Evolutionary conservation across 2,888 invertebrate species (phyloP).

Genomic region (Linnaemya tessellans): DNA sequence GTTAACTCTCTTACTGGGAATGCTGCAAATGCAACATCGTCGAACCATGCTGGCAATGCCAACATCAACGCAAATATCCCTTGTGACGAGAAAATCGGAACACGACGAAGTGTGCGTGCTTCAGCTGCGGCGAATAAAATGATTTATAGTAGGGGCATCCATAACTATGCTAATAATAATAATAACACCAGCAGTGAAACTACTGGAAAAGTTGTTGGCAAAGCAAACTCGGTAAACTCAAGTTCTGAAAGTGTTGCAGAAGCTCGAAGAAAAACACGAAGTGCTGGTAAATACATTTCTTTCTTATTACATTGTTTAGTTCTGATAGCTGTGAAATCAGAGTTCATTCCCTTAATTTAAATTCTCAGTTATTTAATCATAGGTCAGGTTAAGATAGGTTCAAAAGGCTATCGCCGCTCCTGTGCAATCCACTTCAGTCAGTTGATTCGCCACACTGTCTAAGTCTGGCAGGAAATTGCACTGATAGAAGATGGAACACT

Average conservation of each 20-base stretch:
- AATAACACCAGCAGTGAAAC: slow-evolving; percentile 28
- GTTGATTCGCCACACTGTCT: too few species aligned
- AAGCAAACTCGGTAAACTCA: slow-evolving; percentile 75
- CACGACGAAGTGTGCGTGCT: slow-evolving; percentile 85
- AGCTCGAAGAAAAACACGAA: slow-evolving; percentile 87
- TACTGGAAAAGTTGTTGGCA: slow-evolving; percentile 78
- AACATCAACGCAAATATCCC: slow-evolving; percentile 73
- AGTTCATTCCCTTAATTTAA: neutral
- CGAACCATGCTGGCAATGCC: slow-evolving; percentile 58
- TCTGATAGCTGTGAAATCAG: too few species aligned
- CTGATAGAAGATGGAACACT: too few species aligned
- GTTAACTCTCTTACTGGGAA: slow-evolving; percentile 73
- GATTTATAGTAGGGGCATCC: slow-evolving; percentile 79
- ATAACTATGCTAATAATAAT: slow-evolving; percentile 33
- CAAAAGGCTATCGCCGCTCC: too few species aligned
- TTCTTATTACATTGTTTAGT: neutral
- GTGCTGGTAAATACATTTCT: slow-evolving; percentile 85
- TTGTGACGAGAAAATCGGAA: slow-evolving; percentile 84
- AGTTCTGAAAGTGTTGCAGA: slow-evolving; percentile 78
- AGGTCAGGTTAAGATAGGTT: too few species aligned
- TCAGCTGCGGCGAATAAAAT: slow-evolving; percentile 82
- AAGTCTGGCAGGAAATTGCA: too few species aligned
- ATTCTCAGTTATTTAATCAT: too few species aligned
- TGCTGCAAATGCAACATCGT: slow-evolving; percentile 60
- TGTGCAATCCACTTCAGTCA: too few species aligned